Evolutionary conservation across 2,888 invertebrate species (phyloP), one percentile per base, ranked within the genome.

Genomic region (Empis livida): DNA sequence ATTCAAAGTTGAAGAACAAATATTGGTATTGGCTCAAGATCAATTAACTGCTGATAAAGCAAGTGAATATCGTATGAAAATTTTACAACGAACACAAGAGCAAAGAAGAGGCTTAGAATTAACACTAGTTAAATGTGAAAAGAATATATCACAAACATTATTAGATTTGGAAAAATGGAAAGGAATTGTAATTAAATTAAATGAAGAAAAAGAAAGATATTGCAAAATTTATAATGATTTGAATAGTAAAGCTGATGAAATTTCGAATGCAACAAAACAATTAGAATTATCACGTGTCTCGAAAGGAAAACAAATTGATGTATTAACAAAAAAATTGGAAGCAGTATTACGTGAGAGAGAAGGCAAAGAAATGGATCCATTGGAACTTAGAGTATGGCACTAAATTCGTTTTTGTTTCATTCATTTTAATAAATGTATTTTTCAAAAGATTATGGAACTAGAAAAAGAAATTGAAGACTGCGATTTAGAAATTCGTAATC

Each of bases 31-130:
- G 49, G 67, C 86, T 1, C 82, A 84, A 57, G 80, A 82, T 11
- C 79, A 82, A 57, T 62, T 82, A 6, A 73, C 80, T 6, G 78
- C 79, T 40, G 81, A 84, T 56, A 85, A 84, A 58, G 78, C 80
- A 0, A 76, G 80, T 5, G 67, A 78, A 61, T 67, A 64, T 50
- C 60, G 68, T 9, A 49, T 65, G 16, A 74, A 73, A 58, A 53
- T 71, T 8, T 55, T 76, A 5, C 61, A 65, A 13, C 68, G 72
- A 23, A 54, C 65, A 0, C 74, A 73, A 51, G 70, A 71, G 30
- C 62, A 64, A 39, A 68, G 73, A 39, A 64, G 72, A 31, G 61
- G 63, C 17, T 57, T 70, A 42, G 73, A 70, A 52, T 48, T 64
- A 17, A 60, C 57, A n/a, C 54, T 68, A 39, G 57, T 64, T 1